Evolutionary conservation across 2,888 invertebrate genomes (phyloP).

Genomic region (Tenthredo distinguenda): DNA sequence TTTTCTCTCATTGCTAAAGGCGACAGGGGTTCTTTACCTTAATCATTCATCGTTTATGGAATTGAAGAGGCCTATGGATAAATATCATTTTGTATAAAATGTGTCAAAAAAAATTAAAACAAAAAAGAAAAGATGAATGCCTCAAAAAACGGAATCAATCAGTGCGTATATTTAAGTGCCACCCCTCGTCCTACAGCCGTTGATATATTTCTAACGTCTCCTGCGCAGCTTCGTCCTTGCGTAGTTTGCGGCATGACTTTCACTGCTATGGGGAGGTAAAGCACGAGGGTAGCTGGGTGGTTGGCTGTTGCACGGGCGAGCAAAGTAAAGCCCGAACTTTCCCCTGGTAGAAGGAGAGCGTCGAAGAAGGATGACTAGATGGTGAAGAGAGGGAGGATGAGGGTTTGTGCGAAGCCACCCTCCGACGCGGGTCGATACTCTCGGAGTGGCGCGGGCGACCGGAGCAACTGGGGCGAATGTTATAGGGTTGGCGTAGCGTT

Average conservation of each 20-base stretch:
- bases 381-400: constrained; percentile 55
- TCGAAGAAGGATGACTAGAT: constrained; percentile 32
- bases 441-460: constrained; percentile 58
- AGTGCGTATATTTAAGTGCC: not conserved
- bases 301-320: constrained; percentile 45
- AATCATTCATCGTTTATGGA: not conserved
- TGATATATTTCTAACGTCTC: not conserved
- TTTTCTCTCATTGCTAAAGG: not conserved
- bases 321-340: constrained; percentile 48
- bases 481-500: constrained; percentile 44
- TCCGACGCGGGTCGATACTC: constrained; percentile 67
- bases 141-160: not conserved
- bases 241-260: constrained; percentile 45
- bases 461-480: constrained; percentile 43
- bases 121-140: not conserved
- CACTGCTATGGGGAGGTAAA: constrained; percentile 14
- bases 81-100: not conserved
- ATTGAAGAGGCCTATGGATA: not conserved
- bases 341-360: constrained; percentile 34
- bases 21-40: not conserved
- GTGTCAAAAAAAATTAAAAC: too few relatives aligned
- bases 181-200: not conserved
- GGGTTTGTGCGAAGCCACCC: constrained; percentile 65
- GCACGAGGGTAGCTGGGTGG: constrained; percentile 29
- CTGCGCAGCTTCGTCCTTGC: constrained; percentile 45